phyloP scores from a whole-genome alignment of 2,797 vertebrate species.

The Dipus sagitta region DNA sequence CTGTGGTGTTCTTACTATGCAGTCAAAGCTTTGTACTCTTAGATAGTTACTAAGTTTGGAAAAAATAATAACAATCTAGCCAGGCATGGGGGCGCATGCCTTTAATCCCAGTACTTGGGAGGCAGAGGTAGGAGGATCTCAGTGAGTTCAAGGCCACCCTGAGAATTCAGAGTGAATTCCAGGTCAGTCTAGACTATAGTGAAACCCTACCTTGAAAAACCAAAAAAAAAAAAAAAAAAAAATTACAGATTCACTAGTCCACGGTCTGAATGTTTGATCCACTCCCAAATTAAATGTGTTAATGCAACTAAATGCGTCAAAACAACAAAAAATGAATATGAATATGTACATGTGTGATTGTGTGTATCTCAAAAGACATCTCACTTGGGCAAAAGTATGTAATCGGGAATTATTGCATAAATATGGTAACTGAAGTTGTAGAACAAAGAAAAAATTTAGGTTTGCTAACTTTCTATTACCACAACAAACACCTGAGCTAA shows the following conservation, averaged over 20 bases:
- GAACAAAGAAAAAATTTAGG: background rate
- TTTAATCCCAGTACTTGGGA: too few species aligned
- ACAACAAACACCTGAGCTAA: background rate
- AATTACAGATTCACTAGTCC: background rate
- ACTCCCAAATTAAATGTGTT: background rate
- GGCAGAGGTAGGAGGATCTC: too few species aligned
- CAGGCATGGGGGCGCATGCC: too few species aligned
- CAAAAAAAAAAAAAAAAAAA: background rate
- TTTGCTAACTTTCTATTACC: background rate
- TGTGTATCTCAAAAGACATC: background rate
- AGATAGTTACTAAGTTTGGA: too few species aligned
- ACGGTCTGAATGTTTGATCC: background rate
- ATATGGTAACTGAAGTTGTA: background rate
- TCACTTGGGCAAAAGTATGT: background rate
- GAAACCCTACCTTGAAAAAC: too few species aligned
- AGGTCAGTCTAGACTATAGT: too few species aligned
- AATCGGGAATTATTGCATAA: constrained; percentile 2
- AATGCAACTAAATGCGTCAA: background rate
- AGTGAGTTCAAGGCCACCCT: too few species aligned
- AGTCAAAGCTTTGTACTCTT: background rate
- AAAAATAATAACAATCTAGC: too few species aligned
- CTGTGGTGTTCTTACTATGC: background rate
- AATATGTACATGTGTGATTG: background rate
- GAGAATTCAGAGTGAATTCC: too few species aligned
- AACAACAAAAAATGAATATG: background rate